Conservation (phyloP, 2,113 vertebrate species). For the Agapornis roseicollis region DNA sequence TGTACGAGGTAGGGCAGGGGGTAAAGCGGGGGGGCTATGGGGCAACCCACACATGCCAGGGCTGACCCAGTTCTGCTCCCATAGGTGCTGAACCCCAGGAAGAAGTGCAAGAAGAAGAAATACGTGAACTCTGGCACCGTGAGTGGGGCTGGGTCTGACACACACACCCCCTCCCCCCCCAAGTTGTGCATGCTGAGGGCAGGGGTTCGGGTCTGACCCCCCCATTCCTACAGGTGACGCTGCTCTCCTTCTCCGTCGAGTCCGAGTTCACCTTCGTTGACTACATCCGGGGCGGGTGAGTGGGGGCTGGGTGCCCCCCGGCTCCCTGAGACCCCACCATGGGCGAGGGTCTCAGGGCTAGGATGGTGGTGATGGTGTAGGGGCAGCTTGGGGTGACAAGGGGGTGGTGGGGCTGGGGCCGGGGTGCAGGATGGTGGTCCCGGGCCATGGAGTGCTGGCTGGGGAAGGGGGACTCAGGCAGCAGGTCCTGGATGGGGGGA, state of each 20-base stretch:
- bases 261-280: constrained; percentile 97
- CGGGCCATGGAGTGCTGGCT: neutral
- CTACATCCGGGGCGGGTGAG: constrained; percentile 98
- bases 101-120: constrained; percentile 99
- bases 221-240: constrained; percentile 82
- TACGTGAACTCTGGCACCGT: constrained; percentile 97
- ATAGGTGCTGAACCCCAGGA: constrained; percentile 95
- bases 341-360: neutral
- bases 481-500: neutral
- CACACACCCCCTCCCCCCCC: neutral
- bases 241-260: constrained; percentile 96
- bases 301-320: neutral
- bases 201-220: neutral
- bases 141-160: constrained; percentile 66
- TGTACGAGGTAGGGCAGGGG: constrained; percentile 81
- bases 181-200: fast-evolving
- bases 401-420: neutral
- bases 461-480: neutral
- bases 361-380: fast-evolving
- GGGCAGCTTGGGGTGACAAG: neutral
- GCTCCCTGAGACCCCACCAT: neutral
- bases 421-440: fast-evolving
- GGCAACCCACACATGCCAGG: fast-evolving
- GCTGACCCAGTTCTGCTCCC: neutral
- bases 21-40: fast-evolving